These are phyloP conservation scores for Polymixis lichenea DNA, from an alignment of 2,888 invertebrate species.

Conservation along the genomic window DNA sequence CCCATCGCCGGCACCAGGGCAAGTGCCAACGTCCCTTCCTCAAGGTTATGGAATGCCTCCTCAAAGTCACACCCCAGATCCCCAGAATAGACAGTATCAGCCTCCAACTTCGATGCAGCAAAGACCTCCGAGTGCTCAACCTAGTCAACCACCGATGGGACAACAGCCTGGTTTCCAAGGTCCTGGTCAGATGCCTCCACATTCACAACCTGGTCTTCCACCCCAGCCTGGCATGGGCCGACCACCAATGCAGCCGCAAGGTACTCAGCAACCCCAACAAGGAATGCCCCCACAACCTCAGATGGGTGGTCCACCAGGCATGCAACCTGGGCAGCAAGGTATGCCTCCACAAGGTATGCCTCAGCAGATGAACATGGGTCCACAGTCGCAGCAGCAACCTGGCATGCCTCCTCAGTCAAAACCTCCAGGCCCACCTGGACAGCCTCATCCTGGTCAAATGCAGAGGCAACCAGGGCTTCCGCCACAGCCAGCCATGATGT, in stretches of 20 bases:
- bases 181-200: constrained; percentile 70
- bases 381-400: constrained; percentile 57
- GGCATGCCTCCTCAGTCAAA: constrained; percentile 58
- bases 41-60: constrained; percentile 72
- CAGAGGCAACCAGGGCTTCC: constrained; percentile 49
- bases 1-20: constrained; percentile 74
- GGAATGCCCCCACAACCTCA: constrained; percentile 67
- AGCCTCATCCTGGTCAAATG: constrained; percentile 65
- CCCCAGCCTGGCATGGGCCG: constrained; percentile 64
- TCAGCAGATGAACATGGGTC: constrained; percentile 63
- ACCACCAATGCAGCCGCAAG: constrained; percentile 73
- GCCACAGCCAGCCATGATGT: constrained; percentile 60
- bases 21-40: constrained; percentile 58
- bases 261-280: constrained; percentile 57
- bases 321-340: constrained; percentile 62
- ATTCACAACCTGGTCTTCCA: constrained; percentile 69
- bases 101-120: constrained; percentile 66
- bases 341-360: constrained; percentile 68
- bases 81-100: constrained; percentile 66
- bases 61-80: constrained; percentile 60
- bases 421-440: constrained; percentile 61
- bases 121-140: constrained; percentile 73
- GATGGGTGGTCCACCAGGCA: constrained; percentile 49
- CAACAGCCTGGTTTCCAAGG: constrained; percentile 64
- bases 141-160: constrained; percentile 70